Conservation (phyloP, 2,797 vertebrate species). For the Rhinella marina region DNA sequence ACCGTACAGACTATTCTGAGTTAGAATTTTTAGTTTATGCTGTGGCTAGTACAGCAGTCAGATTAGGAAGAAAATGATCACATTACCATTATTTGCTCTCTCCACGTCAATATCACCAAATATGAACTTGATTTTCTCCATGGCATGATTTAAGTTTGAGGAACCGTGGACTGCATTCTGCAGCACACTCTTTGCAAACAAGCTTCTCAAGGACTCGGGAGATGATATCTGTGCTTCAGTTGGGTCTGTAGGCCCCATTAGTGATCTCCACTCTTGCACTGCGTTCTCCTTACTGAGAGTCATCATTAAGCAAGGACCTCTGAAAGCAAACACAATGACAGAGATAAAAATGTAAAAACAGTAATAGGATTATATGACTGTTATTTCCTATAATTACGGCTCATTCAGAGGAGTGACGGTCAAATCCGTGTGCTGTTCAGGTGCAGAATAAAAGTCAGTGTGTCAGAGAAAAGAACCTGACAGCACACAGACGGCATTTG, state of each 20-base stretch:
- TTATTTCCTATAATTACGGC: too few species aligned
- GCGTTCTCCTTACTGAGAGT: slow-evolving; percentile 88
- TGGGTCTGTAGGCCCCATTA: slow-evolving; percentile 89
- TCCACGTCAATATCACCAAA: slow-evolving; percentile 69
- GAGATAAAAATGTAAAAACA: background rate
- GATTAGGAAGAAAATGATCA: background rate
- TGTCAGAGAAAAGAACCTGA: too few species aligned
- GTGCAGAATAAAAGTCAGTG: too few species aligned
- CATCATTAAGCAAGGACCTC: slow-evolving; percentile 83
- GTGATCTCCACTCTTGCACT: slow-evolving; percentile 84
- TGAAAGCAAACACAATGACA: slow-evolving; percentile 67
- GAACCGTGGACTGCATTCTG: slow-evolving; percentile 87
- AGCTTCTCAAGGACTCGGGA: slow-evolving; percentile 84
- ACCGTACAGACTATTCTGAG: background rate
- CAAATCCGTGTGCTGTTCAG: too few species aligned
- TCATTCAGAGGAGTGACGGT: too few species aligned
- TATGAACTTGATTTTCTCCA: slow-evolving; percentile 64
- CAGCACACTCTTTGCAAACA: slow-evolving; percentile 80
- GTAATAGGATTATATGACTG: too few species aligned
- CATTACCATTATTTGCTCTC: slow-evolving; percentile 34
- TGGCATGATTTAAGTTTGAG: slow-evolving; percentile 75
- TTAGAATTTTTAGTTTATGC: background rate
- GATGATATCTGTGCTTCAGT: slow-evolving; percentile 74
- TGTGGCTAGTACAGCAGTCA: background rate
- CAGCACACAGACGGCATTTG: too few species aligned